phyloP scores from a whole-genome alignment of 2,797 vertebrate genomes.

The Siniperca obscura region DNA sequence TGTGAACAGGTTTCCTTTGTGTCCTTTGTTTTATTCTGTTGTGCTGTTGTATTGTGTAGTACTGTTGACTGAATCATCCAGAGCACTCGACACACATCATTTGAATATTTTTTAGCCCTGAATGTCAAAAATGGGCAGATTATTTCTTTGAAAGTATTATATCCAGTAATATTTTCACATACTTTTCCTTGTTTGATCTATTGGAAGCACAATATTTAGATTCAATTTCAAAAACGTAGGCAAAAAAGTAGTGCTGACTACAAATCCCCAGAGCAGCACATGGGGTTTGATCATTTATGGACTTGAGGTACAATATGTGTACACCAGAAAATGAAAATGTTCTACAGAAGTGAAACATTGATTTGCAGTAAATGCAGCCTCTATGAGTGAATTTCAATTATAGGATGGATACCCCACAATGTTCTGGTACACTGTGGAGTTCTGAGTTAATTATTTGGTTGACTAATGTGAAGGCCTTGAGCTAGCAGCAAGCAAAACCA shows the following conservation, averaged over 20 bases:
- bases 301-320: constrained; percentile 48
- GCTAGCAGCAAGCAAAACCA: constrained; percentile 47
- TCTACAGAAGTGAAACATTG: constrained; percentile 62
- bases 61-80: neutral
- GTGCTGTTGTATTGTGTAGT: constrained; percentile 5
- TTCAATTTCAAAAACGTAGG: constrained; percentile 24
- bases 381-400: constrained; percentile 72
- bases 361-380: constrained; percentile 62
- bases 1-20: constrained; percentile 26
- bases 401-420: constrained; percentile 59
- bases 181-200: constrained; percentile 14
- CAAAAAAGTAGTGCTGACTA: constrained; percentile 51
- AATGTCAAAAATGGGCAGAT: neutral
- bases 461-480: constrained; percentile 69
- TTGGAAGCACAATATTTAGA: constrained; percentile 39
- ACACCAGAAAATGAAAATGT: constrained; percentile 61
- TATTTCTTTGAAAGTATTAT: neutral
- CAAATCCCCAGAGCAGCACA: constrained; percentile 45
- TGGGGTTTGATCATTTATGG: constrained; percentile 48
- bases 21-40: constrained; percentile 17
- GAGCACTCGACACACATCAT: neutral
- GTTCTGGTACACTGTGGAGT: constrained; percentile 36
- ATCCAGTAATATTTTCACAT: neutral
- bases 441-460: constrained; percentile 73
- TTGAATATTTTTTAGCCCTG: no score